Evolutionary conservation across 2,113 vertebrate genomes (phyloP).

Genomic region (Halcyon malimbica): DNA sequence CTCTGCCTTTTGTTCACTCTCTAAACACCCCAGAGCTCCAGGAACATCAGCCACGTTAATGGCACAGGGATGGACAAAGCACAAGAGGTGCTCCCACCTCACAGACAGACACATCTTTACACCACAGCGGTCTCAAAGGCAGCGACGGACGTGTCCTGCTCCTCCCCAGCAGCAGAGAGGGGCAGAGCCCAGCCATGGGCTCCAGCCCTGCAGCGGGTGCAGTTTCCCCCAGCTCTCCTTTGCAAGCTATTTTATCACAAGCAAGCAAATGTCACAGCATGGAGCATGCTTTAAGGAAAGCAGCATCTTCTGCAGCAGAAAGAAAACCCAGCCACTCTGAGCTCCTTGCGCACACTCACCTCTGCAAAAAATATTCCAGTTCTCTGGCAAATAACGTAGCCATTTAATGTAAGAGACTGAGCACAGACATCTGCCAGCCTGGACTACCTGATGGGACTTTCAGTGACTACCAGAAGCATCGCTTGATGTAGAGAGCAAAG

Average conservation of each 20-base stretch:
- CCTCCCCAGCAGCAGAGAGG: not conserved
- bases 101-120: fast-evolving
- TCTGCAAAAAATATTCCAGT: not conserved
- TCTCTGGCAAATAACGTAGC: not conserved
- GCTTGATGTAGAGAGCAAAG: not conserved
- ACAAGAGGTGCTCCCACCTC: fast-evolving
- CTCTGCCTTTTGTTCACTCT: not conserved
- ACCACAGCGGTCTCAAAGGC: not conserved
- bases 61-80: not conserved
- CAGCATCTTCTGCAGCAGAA: not conserved
- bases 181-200: not conserved
- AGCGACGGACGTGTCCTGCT: not conserved
- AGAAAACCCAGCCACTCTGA: not conserved
- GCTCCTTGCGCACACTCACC: not conserved
- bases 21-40: not conserved
- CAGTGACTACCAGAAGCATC: not conserved
- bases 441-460: not conserved
- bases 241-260: not conserved
- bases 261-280: not conserved
- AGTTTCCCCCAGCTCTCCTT: fast-evolving
- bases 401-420: fast-evolving
- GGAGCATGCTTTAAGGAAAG: not conserved
- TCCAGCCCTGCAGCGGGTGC: not conserved
- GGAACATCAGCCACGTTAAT: fast-evolving
- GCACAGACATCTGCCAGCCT: not conserved